These are phyloP conservation scores for Morinoia aosen DNA, from an alignment of 2,888 invertebrate genomes.

Conservation along the genomic window DNA sequence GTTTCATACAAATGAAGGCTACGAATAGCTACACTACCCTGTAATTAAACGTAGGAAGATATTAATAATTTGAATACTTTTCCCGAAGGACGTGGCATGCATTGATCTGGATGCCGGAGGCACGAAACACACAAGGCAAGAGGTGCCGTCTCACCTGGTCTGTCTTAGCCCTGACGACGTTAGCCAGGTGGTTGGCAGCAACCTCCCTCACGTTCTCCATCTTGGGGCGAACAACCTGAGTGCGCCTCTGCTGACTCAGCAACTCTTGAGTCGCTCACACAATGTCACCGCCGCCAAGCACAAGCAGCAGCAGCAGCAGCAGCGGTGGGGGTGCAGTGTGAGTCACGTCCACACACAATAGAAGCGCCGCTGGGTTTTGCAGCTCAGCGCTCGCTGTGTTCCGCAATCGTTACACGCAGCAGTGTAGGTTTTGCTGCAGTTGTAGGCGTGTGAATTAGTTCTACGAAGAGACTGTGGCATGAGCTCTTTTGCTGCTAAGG, in stretches of 20 bases:
- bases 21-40: background rate
- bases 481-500: background rate
- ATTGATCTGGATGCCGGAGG: background rate
- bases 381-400: background rate
- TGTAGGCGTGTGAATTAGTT: background rate
- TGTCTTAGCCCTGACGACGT: constrained; percentile 9
- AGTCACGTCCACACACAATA: background rate
- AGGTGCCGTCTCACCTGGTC: background rate
- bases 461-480: background rate
- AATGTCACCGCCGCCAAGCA: background rate
- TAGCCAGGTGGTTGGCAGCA: constrained; percentile 36
- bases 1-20: no score
- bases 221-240: background rate
- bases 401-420: background rate
- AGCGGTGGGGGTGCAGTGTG: background rate
- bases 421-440: background rate
- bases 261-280: background rate
- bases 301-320: background rate
- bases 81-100: background rate
- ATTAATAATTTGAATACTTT: background rate
- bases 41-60: background rate
- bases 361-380: background rate
- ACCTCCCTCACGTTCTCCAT: constrained; percentile 49
- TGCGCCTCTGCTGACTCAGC: background rate
- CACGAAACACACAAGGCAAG: no score